Evolutionary conservation across 2,888 invertebrate species (phyloP).

Genomic region (Melolontha melolontha): DNA sequence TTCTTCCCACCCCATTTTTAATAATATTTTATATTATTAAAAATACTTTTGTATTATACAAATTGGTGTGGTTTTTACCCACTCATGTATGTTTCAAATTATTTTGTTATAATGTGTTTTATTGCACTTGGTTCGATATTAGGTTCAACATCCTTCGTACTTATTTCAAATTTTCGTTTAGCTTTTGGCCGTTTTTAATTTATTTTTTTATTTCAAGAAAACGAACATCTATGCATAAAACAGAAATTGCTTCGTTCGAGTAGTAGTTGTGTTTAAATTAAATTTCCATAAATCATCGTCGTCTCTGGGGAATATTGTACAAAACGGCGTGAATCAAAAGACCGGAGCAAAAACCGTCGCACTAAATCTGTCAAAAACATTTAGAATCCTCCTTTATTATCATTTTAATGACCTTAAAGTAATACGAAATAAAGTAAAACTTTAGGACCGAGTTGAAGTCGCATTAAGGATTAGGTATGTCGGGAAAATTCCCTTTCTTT

Average conservation of each 20-base stretch:
- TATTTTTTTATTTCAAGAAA: no score
- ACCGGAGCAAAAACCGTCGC: conserved; percentile 26
- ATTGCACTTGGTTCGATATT: no score
- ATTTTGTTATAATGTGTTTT: no score
- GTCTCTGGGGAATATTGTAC: conserved; percentile 16
- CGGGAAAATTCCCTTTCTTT: conserved; percentile 14
- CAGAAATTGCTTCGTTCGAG: neutral
- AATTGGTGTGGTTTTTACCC: no score
- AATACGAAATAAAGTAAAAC: conserved; percentile 38
- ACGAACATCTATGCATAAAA: neutral
- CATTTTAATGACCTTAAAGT: conserved; percentile 38
- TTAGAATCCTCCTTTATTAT: conserved; percentile 37
- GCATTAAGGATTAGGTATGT: conserved; percentile 38
- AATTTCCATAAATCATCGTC: conserved; percentile 37
- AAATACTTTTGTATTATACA: no score
- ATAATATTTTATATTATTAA: no score
- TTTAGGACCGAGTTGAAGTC: conserved; percentile 34
- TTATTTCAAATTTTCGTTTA: no score
- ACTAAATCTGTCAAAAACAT: conserved; percentile 39
- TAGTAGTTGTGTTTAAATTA: conserved; percentile 26
- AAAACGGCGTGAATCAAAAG: conserved; percentile 33
- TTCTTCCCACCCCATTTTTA: no score
- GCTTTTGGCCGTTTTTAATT: no score
- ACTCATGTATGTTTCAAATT: no score
- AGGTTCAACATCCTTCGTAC: no score